Base-by-base conservation (phyloP, 2,113 vertebrate species). In the Hippocampus abdominalis region DNA sequence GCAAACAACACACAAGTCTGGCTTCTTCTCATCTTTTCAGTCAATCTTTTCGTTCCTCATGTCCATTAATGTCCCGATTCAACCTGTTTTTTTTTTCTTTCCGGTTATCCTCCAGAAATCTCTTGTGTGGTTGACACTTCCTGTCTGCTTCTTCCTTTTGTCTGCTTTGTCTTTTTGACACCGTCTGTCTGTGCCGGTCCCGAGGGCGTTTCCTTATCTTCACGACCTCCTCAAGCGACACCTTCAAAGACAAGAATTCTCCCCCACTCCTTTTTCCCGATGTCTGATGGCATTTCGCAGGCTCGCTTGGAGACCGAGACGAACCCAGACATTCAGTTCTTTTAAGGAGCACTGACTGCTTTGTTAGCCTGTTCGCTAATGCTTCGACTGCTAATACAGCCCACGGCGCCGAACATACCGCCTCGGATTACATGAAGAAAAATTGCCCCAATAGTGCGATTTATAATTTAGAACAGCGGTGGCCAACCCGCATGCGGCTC, bases 241-340 rank as follows among this genome's bases (percentile, higher is more conserved):
- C 4, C 39, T 39, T 53, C 66, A 67, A 64, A 42, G 0, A 71
- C 60, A 40, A 59, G 42, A 21, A 13, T 48, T 4, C 21, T n/a
- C 8, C 1, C 64, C 46, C 59, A 12, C 39, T 12, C 12, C 8
- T 79, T 70, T 54, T 23, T 3, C 51, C n/a, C 59, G 23, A 70
- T 40, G 54, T 70, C 64, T 49, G 70, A 72, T 78, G 73, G 25
- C 64, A 73, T 80, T 80, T 80, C 1, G 13, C 16, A 60, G 16
- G 70, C 62, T 76, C 62, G 8, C 62, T 16, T 5, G 3, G 70
- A 74, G 70, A 66, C 29, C 2, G 21, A 7, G 23, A 2, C 23
- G 13, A 64, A 25, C 13, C 3, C 2, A 60, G 57, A 32, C 57
- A 32, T 60, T 60, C 11, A 1, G 27, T 60, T 60, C 20, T 60